Percentiles rank a stretch among this genome's conserved stretches.
phyloP scores from a whole-genome alignment of 2,888 invertebrate genomes.

The Lasioglossum leucozonium region DNA sequence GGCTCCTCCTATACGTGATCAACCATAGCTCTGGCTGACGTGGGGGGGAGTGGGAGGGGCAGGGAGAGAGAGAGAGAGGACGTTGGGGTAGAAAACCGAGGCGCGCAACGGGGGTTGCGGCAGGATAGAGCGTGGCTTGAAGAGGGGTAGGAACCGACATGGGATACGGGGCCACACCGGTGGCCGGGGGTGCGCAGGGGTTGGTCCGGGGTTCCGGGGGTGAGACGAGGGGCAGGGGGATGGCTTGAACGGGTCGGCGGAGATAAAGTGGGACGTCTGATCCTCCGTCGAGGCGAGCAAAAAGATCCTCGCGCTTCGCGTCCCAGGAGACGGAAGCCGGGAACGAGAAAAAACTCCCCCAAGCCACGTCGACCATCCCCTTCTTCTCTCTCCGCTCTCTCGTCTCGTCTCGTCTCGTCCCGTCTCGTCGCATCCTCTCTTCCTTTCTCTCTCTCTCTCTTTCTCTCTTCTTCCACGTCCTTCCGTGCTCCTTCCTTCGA shows the following conservation, averaged over 20 bases:
- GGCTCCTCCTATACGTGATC: slow-evolving; percentile 83
- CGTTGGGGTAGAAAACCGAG: slow-evolving; percentile 84
- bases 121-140: slow-evolving; percentile 82
- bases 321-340: slow-evolving; percentile 82
- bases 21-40: slow-evolving; percentile 77
- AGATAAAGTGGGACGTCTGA: slow-evolving; percentile 85
- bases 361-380: slow-evolving; percentile 84
- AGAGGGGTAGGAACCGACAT: slow-evolving; percentile 82
- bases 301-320: slow-evolving; percentile 83
- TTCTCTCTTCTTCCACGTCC: neutral
- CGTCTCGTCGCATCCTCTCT: neutral
- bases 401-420: neutral
- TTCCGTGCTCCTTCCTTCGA: slow-evolving; percentile 84
- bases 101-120: slow-evolving; percentile 80
- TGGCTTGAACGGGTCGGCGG: slow-evolving; percentile 83
- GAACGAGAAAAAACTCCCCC: slow-evolving; percentile 84
- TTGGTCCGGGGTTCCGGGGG: slow-evolving; percentile 73
- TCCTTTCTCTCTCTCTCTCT: neutral
- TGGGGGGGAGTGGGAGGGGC: slow-evolving; percentile 59
- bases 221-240: slow-evolving; percentile 83
- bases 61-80: slow-evolving; percentile 63
- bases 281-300: slow-evolving; percentile 84
- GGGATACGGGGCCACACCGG: slow-evolving; percentile 83
- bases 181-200: slow-evolving; percentile 83
- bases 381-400: slow-evolving; percentile 72